Conservation (phyloP, 2,888 invertebrate genomes). For the Panorpa germanica region DNA sequence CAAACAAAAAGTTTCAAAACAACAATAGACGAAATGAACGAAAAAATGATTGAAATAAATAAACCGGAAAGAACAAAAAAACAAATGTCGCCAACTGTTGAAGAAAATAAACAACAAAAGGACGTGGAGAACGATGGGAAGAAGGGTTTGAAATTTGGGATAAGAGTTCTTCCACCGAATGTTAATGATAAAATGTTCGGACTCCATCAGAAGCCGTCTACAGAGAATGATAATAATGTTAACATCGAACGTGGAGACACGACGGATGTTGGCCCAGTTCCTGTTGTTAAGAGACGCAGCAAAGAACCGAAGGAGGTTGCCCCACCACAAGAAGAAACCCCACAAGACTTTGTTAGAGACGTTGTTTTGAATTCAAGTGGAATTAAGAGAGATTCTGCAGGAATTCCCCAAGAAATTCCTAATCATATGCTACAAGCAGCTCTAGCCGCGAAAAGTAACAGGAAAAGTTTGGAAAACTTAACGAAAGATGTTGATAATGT, state of each 20-base stretch:
- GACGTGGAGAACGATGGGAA: slow-evolving; percentile 23
- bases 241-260: slow-evolving; percentile 28
- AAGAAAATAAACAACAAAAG: too few species aligned
- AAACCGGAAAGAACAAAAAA: slow-evolving; percentile 14
- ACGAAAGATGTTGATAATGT: slow-evolving; percentile 15
- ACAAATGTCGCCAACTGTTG: slow-evolving; percentile 8
- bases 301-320: slow-evolving; percentile 22
- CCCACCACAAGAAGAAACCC: slow-evolving; percentile 19
- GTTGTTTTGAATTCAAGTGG: slow-evolving; percentile 32
- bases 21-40: slow-evolving; percentile 13
- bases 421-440: slow-evolving; percentile 54
- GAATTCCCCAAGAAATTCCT: slow-evolving; percentile 50
- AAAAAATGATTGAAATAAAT: slow-evolving; percentile 12
- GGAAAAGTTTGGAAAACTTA: slow-evolving; percentile 31
- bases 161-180: slow-evolving; percentile 41
- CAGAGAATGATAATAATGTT: slow-evolving; percentile 12
- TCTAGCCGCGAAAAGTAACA: slow-evolving; percentile 44
- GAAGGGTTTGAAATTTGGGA: slow-evolving; percentile 45
- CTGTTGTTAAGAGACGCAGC: slow-evolving; percentile 30
- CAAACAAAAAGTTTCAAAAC: slow-evolving; percentile 8
- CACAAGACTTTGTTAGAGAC: slow-evolving; percentile 23
- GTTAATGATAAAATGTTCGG: slow-evolving; percentile 30
- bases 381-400: slow-evolving; percentile 35
- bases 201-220: too few species aligned
- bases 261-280: slow-evolving; percentile 20